Conservation (phyloP, 2,113 vertebrate species). For the Phoenicopterus ruber region DNA sequence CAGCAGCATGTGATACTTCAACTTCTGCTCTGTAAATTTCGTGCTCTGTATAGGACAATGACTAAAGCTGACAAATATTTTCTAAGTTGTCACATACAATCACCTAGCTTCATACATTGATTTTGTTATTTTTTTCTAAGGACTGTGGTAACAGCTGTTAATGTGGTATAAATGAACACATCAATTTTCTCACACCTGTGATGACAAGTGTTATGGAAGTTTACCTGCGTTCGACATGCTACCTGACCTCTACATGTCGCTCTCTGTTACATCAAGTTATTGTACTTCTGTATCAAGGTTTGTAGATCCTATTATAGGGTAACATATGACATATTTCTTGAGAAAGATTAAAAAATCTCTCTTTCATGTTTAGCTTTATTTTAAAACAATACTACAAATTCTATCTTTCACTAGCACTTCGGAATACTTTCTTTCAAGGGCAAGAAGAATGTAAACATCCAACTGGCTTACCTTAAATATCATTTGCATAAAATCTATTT, state of each 20-base stretch:
- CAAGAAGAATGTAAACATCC: neutral
- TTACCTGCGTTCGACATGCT: neutral
- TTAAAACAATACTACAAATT: neutral
- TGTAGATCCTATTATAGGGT: neutral
- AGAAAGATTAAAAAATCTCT: neutral
- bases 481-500: neutral
- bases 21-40: slow-evolving; percentile 23
- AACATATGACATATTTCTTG: neutral
- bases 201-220: slow-evolving; percentile 58
- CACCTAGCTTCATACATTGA: neutral
- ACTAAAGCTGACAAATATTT: slow-evolving; percentile 69
- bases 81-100: slow-evolving; percentile 66
- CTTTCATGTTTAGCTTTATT: neutral
- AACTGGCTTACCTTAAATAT: neutral
- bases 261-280: slow-evolving; percentile 45
- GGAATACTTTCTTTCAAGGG: neutral
- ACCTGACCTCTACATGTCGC: slow-evolving; percentile 54
- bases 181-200: slow-evolving; percentile 55
- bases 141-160: slow-evolving; percentile 62
- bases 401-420: neutral
- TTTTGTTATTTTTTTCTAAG: slow-evolving; percentile 21
- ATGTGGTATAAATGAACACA: slow-evolving; percentile 63
- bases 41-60: slow-evolving; percentile 37
- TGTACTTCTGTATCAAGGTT: neutral
- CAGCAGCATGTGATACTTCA: neutral